Evolutionary conservation across 2,888 invertebrate species (phyloP), one percentile per base, ranked within the genome.

Genomic region (Epicampocera succincta): DNA sequence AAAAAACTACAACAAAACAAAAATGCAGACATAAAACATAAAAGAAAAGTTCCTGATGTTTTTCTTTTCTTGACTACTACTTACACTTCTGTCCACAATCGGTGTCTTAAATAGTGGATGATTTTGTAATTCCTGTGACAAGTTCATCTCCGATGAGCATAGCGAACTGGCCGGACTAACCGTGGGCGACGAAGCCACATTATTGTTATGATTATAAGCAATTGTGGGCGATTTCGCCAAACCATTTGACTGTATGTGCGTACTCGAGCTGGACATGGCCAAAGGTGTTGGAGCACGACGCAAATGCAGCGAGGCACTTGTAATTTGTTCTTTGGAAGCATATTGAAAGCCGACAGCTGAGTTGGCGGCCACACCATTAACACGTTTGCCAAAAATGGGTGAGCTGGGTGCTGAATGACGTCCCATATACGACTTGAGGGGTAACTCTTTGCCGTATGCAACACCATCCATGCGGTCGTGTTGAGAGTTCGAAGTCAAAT

Each of bases 21-120:
- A 72, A 58, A 76, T 48, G n/a, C 15, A 3, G 60, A 82, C 72
- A 69, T 73, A 77, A 21, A 82, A 83, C 68, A 81, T 65, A 33
- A 33, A 33, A 9, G 3, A 33, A 33, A 9, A 29, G 3, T 6
- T 6, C 6, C 3, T 29, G 3, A 29, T 29, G 33, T 33, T 33
- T 33, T 33, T 6, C 1, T 1, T 33, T 9, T 33, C 3, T 33
- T 33, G 3, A 58, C 2, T 61, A 21, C 33, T 87, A 93, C 93
- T 93, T 92, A 94, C 94, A 88, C 93, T 93, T 92, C 93, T 91
- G 88, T 94, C 94, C 72, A 94, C 93, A 58, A 93, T 92, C 68
- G 94, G 94, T 48, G 92, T 92, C 85, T 92, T 92, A 84, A 92
- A 92, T 76, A 91, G 87, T 75, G 91, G 91, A 87, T 91, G 91